These are phyloP conservation scores for Aurelia sp. DNA, from an alignment of 30 jellyfish, hydroid and myxozoan species.

Conservation along the genomic window DNA sequence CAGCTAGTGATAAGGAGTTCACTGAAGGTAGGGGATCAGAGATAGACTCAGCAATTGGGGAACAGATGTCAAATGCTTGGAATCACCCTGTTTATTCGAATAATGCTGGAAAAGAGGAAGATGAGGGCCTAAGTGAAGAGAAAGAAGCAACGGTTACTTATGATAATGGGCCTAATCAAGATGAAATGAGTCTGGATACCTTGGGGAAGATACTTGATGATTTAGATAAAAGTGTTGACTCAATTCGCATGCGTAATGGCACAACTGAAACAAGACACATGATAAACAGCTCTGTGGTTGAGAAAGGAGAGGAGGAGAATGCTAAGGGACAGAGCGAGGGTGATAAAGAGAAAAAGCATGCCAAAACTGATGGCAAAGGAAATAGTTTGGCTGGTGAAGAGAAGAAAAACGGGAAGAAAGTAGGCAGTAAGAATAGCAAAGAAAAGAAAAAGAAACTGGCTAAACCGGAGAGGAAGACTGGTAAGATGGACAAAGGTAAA, in stretches of 20 bases:
- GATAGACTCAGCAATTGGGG: constrained; percentile 2
- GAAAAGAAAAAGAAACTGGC: not conserved
- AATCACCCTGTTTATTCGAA: not conserved
- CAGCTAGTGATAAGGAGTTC: not conserved
- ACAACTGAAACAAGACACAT: not conserved
- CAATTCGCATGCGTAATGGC: constrained; percentile 21
- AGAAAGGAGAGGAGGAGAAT: not conserved
- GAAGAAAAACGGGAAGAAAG: not conserved
- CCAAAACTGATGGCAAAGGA: not conserved
- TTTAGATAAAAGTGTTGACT: constrained; percentile 63
- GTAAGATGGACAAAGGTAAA: not conserved
- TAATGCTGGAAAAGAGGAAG: constrained; percentile 9
- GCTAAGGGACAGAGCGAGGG: not conserved
- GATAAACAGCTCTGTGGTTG: not conserved
- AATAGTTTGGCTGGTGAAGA: not conserved
- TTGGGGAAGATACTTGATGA: constrained; percentile 74
- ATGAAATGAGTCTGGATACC: constrained; percentile 69
- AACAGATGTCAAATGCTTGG: not conserved
- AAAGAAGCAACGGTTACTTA: constrained; percentile 50
- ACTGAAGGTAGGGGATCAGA: not conserved
- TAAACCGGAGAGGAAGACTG: not conserved
- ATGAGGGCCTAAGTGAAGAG: constrained; percentile 35
- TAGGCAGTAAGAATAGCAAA: not conserved
- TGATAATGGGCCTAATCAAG: constrained; percentile 31
- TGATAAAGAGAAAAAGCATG: not conserved